phyloP scores from a whole-genome alignment of 2,797 vertebrate genomes.

The Apogon hyalosoma region DNA sequence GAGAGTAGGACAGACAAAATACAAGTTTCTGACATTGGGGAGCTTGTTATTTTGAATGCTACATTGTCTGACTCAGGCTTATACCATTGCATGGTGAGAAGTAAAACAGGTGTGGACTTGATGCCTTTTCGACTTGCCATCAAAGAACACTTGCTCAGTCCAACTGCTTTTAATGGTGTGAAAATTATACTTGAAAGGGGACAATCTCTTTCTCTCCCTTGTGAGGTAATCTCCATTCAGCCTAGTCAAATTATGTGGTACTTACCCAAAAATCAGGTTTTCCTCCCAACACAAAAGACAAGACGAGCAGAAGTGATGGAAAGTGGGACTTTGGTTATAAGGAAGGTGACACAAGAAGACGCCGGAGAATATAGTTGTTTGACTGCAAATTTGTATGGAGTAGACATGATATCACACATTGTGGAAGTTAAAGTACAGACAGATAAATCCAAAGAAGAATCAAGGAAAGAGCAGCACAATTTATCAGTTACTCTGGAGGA shows the following conservation, averaged over 20 bases:
- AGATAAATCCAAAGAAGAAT: constrained; percentile 48
- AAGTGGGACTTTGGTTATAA: constrained; percentile 83
- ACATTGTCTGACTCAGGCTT: constrained; percentile 82
- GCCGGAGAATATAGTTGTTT: constrained; percentile 86
- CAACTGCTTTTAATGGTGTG: constrained; percentile 83
- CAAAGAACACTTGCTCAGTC: constrained; percentile 78
- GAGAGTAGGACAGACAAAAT: constrained; percentile 69
- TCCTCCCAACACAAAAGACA: constrained; percentile 75
- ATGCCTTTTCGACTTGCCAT: constrained; percentile 80
- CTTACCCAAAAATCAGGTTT: constrained; percentile 77
- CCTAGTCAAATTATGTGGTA: constrained; percentile 83
- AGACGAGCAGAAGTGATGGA: constrained; percentile 74
- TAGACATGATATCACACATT: constrained; percentile 83
- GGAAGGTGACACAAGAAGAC: constrained; percentile 73
- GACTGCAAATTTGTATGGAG: constrained; percentile 83
- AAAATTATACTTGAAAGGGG: constrained; percentile 76
- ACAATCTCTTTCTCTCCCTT: constrained; percentile 75
- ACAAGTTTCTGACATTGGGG: constrained; percentile 69
- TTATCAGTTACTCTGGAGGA: constrained; percentile 54
- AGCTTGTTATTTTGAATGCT: constrained; percentile 80
- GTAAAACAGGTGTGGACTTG: constrained; percentile 77
- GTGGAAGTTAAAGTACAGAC: constrained; percentile 74
- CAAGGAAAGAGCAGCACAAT: constrained; percentile 24
- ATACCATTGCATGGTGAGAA: constrained; percentile 84
- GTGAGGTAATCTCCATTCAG: constrained; percentile 78